Conservation (phyloP, 2,888 invertebrate species). For the Nymphalis c-album region DNA sequence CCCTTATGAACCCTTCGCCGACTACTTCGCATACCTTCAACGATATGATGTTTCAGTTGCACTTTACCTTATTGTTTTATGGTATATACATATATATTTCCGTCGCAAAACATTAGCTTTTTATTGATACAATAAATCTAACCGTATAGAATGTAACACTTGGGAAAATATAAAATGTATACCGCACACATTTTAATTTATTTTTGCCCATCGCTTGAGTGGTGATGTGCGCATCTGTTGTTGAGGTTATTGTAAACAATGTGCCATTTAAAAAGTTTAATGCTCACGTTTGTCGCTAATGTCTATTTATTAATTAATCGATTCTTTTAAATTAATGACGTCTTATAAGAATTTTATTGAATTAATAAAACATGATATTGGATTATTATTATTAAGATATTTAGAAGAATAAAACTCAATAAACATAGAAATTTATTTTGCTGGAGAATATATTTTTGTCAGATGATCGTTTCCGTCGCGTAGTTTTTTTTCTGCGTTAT, state of each 20-base stretch:
- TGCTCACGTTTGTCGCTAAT: constrained; percentile 14
- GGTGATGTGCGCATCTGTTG: constrained; percentile 28
- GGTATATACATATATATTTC: neutral
- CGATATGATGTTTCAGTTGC: constrained; percentile 5
- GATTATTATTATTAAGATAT: too few species aligned
- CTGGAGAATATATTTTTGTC: too few species aligned
- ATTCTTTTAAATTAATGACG: neutral
- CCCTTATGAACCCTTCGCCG: neutral
- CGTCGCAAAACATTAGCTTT: constrained; percentile 8
- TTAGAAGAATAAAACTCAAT: too few species aligned
- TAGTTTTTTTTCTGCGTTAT: too few species aligned
- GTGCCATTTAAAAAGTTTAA: constrained; percentile 16
- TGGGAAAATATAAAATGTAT: constrained; percentile 20
- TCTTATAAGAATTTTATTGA: neutral
- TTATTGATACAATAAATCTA: constrained; percentile 24
- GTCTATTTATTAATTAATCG: neutral
- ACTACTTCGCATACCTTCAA: constrained; percentile 11
- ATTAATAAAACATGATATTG: too few species aligned
- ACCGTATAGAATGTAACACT: constrained; percentile 21
- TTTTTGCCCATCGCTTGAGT: constrained; percentile 17
- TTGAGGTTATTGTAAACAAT: constrained; percentile 30
- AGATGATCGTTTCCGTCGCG: too few species aligned
- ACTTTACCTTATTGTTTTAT: neutral
- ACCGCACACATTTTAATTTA: constrained; percentile 22
- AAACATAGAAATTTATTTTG: too few species aligned